phyloP scores from a whole-genome alignment of 2,113 vertebrate species.

The Phoenicopterus ruber region DNA sequence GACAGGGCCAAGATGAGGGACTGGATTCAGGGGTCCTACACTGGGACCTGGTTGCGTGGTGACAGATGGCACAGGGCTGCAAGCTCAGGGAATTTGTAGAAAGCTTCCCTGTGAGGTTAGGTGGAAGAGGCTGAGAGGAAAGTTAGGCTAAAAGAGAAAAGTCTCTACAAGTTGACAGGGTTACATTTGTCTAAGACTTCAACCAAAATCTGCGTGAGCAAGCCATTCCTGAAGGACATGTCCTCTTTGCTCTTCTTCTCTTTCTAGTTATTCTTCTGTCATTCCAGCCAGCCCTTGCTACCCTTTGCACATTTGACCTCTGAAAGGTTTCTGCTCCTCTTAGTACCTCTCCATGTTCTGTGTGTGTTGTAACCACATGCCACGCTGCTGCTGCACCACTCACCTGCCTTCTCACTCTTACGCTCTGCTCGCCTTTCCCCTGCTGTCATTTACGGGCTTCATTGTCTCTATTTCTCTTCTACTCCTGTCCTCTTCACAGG shows the following conservation, averaged over 20 bases:
- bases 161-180: background rate
- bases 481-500: conserved; percentile 87
- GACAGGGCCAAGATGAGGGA: background rate
- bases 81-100: background rate
- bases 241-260: conserved; percentile 29
- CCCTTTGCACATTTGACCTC: background rate
- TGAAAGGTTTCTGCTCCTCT: background rate
- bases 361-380: conserved; percentile 19
- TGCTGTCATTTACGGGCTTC: conserved; percentile 65
- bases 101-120: background rate
- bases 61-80: background rate
- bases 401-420: conserved; percentile 18
- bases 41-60: background rate
- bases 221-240: background rate
- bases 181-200: background rate
- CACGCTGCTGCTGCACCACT: background rate
- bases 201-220: background rate
- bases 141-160: background rate
- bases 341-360: background rate
- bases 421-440: conserved; percentile 17
- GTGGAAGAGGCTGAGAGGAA: background rate
- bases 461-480: conserved; percentile 84
- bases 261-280: background rate
- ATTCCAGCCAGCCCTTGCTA: background rate
- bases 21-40: background rate